These are phyloP conservation scores for Coluber constrictor DNA, from an alignment of 2,797 vertebrate species.

Conservation along the genomic window DNA sequence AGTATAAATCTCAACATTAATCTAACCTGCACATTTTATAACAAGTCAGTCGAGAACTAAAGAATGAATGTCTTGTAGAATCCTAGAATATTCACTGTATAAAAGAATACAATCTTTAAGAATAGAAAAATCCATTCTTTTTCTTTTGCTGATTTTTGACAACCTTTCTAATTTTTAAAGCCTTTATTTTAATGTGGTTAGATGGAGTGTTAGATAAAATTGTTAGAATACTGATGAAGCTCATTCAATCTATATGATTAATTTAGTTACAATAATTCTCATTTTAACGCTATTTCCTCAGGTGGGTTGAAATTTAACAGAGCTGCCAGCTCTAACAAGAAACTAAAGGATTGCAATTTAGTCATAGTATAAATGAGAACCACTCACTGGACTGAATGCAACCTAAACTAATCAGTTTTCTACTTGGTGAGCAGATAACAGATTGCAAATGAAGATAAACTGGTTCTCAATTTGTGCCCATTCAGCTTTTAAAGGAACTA, in stretches of 20 bases:
- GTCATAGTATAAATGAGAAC: not conserved
- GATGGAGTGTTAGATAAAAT: conserved; percentile 8
- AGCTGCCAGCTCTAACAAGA: conserved; percentile 8
- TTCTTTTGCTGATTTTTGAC: not conserved
- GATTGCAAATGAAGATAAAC: not conserved
- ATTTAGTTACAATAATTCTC: conserved; percentile 8
- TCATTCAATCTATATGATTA: not conserved
- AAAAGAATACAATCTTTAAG: not conserved
- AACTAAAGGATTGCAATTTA: conserved; percentile 15
- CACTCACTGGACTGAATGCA: not conserved
- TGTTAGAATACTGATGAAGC: not conserved
- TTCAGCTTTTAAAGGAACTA: not conserved
- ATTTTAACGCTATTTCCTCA: not conserved
- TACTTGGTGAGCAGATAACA: not conserved
- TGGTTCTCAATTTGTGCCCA: not conserved
- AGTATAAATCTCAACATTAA: not conserved
- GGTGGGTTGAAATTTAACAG: conserved; percentile 13
- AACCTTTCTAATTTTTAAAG: conserved; percentile 1
- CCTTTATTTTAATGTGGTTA: not conserved
- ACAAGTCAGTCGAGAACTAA: not conserved
- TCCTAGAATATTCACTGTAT: not conserved
- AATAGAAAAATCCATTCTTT: not conserved
- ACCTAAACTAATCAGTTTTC: not conserved
- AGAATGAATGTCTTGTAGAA: not conserved
- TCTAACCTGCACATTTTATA: not conserved